phyloP scores from a whole-genome alignment of 1,140 invertebrate species.

The Phymorhynchus buccinoides region DNA sequence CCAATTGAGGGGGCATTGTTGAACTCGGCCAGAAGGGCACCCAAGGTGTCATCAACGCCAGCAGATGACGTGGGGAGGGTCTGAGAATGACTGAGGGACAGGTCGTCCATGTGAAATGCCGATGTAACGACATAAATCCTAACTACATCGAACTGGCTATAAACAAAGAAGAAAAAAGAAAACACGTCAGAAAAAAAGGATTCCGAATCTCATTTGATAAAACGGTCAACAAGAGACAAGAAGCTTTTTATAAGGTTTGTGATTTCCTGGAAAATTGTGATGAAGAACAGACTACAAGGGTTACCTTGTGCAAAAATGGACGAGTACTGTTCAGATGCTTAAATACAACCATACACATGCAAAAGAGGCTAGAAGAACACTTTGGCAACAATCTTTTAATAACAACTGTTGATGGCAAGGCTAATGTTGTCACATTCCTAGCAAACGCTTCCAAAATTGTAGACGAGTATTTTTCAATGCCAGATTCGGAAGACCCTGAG shows the following conservation, averaged over 20 bases:
- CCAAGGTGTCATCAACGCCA: too few species aligned
- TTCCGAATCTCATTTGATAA: not conserved
- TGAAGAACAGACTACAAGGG: slow-evolving; percentile 44
- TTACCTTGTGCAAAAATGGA: slow-evolving; percentile 44
- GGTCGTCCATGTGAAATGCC: too few species aligned
- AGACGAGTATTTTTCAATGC: slow-evolving; percentile 26
- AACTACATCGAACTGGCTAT: too few species aligned
- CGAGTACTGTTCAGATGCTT: slow-evolving; percentile 29
- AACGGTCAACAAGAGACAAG: not conserved
- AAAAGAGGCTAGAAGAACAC: slow-evolving; percentile 44
- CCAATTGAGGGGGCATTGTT: too few species aligned
- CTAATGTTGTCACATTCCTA: slow-evolving; percentile 43
- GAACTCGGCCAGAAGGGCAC: too few species aligned
- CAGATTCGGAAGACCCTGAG: slow-evolving; percentile 15
- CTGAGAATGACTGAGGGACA: too few species aligned
- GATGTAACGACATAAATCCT: too few species aligned
- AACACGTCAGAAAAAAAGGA: not conserved
- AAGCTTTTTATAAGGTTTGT: slow-evolving; percentile 40
- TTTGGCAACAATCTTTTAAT: slow-evolving; percentile 45
- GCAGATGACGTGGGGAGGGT: too few species aligned
- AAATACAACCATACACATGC: slow-evolving; percentile 52
- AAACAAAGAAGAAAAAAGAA: too few species aligned
- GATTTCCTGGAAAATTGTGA: slow-evolving; percentile 42
- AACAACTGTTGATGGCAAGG: slow-evolving; percentile 42
- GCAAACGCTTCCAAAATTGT: slow-evolving; percentile 38